Conservation (phyloP, 1,140 invertebrate genomes). For the Drosophila yakuba region DNA sequence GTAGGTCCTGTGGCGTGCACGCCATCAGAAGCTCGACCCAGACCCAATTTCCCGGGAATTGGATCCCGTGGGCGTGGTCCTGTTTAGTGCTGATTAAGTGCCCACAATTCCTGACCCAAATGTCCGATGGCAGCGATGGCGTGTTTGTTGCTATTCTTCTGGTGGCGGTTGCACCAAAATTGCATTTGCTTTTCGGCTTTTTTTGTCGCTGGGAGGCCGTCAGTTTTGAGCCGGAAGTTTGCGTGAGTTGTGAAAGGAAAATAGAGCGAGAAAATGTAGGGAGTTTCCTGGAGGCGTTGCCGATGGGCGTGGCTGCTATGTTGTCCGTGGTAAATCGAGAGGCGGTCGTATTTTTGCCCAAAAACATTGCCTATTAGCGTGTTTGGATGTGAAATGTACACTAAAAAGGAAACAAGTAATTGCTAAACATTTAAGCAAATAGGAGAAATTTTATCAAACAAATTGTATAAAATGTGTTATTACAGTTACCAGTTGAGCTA, state of each 20-base stretch:
- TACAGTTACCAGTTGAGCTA: too few relatives aligned
- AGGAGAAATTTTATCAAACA: not conserved
- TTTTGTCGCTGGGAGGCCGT: constrained; percentile 13
- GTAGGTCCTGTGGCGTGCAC: constrained; percentile 15
- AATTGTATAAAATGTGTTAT: not conserved
- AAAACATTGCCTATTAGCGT: constrained; percentile 11
- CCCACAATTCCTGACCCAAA: constrained; percentile 16
- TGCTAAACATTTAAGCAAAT: not conserved
- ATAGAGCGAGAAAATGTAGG: not conserved
- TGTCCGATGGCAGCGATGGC: constrained; percentile 19
- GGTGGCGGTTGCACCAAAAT: constrained; percentile 25
- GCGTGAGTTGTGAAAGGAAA: constrained; percentile 9
- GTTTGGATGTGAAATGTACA: constrained; percentile 1
- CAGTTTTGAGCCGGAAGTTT: constrained; percentile 49
- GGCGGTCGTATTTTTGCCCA: constrained; percentile 24
- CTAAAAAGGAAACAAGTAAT: not conserved
- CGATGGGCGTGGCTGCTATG: constrained; percentile 14
- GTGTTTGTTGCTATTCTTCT: constrained; percentile 38
- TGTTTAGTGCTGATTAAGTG: constrained; percentile 48
- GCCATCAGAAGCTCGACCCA: constrained; percentile 21
- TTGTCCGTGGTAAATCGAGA: constrained; percentile 19
- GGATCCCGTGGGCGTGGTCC: constrained; percentile 29
- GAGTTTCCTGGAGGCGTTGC: constrained; percentile 6
- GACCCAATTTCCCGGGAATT: constrained; percentile 15
- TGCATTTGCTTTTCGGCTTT: constrained; percentile 41